A percentile compares a stretch with the other conserved stretches of the same genome.
phyloP scores from a whole-genome alignment of 2,797 vertebrate species.

The Tamandua tetradactyla region DNA sequence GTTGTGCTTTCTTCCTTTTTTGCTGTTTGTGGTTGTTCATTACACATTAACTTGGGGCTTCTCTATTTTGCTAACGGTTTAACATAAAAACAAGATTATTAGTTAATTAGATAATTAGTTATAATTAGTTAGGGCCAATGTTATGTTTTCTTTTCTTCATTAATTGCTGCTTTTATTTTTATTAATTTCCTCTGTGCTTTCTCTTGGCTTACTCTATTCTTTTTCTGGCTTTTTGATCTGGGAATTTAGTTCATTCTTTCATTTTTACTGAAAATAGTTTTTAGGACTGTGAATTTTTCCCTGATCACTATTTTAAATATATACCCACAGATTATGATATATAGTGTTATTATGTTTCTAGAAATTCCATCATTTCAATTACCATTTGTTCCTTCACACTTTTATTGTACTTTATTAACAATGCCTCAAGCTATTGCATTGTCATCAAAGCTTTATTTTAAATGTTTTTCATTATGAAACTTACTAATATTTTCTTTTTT shows the following conservation, averaged over 20 bases:
- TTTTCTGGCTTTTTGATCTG: neutral
- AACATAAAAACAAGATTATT: neutral
- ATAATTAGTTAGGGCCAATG: neutral
- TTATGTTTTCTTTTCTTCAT: neutral
- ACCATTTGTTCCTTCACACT: neutral
- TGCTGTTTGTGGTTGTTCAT: neutral
- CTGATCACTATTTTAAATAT: neutral
- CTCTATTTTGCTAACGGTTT: neutral
- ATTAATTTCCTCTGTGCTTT: neutral
- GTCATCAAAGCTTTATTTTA: neutral
- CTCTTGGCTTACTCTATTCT: neutral
- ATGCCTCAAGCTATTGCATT: neutral
- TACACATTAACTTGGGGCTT: neutral
- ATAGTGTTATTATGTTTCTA: neutral
- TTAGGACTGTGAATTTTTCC: neutral
- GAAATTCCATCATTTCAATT: neutral
- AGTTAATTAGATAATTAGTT: neutral
- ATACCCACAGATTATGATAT: neutral
- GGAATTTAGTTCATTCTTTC: neutral
- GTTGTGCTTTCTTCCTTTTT: neutral
- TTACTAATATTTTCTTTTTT: neutral
- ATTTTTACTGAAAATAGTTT: neutral
- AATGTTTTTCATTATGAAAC: neutral
- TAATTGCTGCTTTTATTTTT: neutral
- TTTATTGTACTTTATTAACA: neutral